Conservation (phyloP, 1,140 invertebrate genomes). For the Onthophagus taurus region DNA sequence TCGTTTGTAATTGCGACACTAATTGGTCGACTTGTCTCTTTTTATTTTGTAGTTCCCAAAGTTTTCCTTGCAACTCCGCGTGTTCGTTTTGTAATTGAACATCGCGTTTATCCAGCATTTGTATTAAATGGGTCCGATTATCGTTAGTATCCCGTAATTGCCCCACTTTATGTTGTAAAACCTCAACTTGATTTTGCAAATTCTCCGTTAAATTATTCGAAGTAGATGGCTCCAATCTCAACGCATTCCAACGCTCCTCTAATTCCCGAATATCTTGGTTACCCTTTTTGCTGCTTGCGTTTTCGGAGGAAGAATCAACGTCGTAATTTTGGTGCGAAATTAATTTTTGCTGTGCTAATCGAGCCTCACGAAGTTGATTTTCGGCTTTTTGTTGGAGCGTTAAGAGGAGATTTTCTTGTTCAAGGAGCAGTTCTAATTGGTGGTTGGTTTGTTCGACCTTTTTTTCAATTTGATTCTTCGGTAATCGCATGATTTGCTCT, state of each 20-base stretch:
- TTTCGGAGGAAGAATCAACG: not conserved
- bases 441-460: slow-evolving; percentile 26
- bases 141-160: slow-evolving; percentile 29
- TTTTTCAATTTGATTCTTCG: slow-evolving; percentile 26
- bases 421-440: slow-evolving; percentile 29
- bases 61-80: slow-evolving; percentile 32
- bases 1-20: slow-evolving; percentile 32
- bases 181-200: slow-evolving; percentile 23
- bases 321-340: slow-evolving; percentile 6
- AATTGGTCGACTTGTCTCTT: slow-evolving; percentile 36
- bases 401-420: slow-evolving; percentile 32
- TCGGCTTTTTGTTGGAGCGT: slow-evolving; percentile 33
- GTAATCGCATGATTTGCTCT: slow-evolving; percentile 14
- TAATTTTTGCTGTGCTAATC: slow-evolving; percentile 31
- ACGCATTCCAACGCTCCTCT: slow-evolving; percentile 23
- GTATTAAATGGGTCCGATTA: slow-evolving; percentile 29
- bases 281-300: slow-evolving; percentile 8
- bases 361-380: slow-evolving; percentile 33
- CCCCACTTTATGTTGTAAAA: slow-evolving; percentile 29
- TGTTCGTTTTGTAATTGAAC: slow-evolving; percentile 33
- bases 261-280: slow-evolving; percentile 22
- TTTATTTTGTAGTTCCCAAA: slow-evolving; percentile 36
- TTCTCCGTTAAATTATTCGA: slow-evolving; percentile 20
- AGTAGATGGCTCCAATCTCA: slow-evolving; percentile 14
- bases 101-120: slow-evolving; percentile 33